Evolutionary conservation across 2,888 invertebrate species (phyloP), one percentile per base, ranked within the genome.

Genomic region (Yponomeuta plumbellus): DNA sequence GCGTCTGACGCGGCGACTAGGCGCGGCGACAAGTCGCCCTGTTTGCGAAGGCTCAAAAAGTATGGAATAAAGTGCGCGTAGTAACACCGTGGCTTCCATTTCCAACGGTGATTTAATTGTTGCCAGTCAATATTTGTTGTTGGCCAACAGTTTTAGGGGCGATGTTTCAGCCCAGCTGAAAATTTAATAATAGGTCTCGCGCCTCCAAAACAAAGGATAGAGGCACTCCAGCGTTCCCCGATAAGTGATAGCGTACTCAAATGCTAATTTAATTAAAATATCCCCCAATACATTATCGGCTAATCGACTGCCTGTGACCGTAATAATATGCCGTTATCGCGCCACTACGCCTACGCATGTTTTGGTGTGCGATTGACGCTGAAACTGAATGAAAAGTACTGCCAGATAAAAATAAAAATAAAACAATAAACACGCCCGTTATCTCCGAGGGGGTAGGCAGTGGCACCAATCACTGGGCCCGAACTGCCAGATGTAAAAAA

Each of bases 191-290:
- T 4, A 52, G 17, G 44, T 52, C 44, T 0, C 44, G 5, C 44
- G 44, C 44, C 3, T 13, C 44, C 0, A 52, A 52, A 52, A 52
- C 44, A 52, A 17, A 52, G 44, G 44, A 52, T 52, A 17, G 44
- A 13, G 17, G 17, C 44, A 52, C 44, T 52, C 44, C 17, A 52
- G 17, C 17, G 17, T 13, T 13, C 17, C 44, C 44, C 44, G 44
- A 52, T 52, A 52, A 52, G 44, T 52, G 44, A 52, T 52, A 52
- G 44, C 44, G 44, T 52, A 52, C 44, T 52, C 44, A 52, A 52
- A 52, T 52, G 44, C 4, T 52, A 52, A 52, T 52, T 52, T 52
- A 52, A 52, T 52, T 13, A 52, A 52, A 52, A 52, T 52, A 52
- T 52, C 13, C 17, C 44, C 44, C 44, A 52, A 52, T 52, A 52